Evolutionary conservation across 2,797 vertebrate species (phyloP).

Genomic region (Limnodromus scolopaceus): DNA sequence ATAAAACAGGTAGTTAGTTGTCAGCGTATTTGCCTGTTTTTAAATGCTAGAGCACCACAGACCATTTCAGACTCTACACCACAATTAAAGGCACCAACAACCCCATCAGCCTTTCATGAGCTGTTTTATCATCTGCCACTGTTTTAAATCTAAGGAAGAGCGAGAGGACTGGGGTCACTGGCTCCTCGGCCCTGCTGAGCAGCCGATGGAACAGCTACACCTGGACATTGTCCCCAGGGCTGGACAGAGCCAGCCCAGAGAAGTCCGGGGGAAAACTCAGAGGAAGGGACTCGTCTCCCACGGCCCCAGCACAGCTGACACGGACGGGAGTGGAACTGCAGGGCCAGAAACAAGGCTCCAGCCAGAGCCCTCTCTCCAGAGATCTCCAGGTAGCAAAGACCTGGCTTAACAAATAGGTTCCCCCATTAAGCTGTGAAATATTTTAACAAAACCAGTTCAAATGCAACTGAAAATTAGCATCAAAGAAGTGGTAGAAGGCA

Average conservation of each 20-base stretch:
- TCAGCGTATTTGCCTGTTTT: not conserved
- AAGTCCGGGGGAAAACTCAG: not conserved
- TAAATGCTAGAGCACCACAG: not conserved
- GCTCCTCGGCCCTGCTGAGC: not conserved
- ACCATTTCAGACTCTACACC: not conserved
- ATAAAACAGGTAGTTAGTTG: not conserved
- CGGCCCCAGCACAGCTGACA: not conserved
- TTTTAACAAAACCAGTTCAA: constrained; percentile 4
- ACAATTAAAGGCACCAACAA: not conserved
- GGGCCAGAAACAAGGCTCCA: not conserved
- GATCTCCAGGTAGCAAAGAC: not conserved
- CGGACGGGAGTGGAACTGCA: not conserved
- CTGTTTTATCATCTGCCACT: not conserved
- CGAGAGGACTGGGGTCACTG: not conserved
- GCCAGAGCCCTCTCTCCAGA: not conserved
- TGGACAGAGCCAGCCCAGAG: not conserved
- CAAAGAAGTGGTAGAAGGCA: not conserved
- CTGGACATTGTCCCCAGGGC: not conserved
- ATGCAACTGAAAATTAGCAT: not conserved
- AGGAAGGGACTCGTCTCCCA: not conserved
- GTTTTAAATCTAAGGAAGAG: not conserved
- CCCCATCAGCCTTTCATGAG: not conserved
- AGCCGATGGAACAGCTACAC: not conserved
- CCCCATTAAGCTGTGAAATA: not conserved
- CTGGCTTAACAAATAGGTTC: not conserved